Conservation (phyloP, 92 coral and sea anemone species). For the Diadumene lineata region DNA sequence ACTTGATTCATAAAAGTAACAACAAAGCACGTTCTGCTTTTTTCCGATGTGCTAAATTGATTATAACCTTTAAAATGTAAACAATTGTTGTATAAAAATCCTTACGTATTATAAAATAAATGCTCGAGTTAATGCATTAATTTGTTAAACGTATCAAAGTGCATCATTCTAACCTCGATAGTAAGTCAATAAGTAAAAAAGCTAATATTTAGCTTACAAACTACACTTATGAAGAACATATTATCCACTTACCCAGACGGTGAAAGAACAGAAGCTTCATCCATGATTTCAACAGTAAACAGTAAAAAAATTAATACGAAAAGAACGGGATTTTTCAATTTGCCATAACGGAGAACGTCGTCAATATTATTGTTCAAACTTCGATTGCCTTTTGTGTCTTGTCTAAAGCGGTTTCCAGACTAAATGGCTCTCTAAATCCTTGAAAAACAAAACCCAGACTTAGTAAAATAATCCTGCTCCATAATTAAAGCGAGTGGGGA, state of each 20-base stretch:
- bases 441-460: neutral
- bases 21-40: too few relatives aligned
- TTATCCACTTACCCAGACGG: constrained; percentile 29
- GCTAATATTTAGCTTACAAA: neutral
- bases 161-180: too few relatives aligned
- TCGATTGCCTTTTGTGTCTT: neutral
- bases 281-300: constrained; percentile 3
- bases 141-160: neutral
- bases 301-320: constrained; percentile 2
- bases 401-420: neutral
- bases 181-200: neutral
- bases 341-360: neutral
- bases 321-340: neutral
- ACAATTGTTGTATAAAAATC: too few relatives aligned
- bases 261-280: constrained; percentile 13
- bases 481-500: neutral
- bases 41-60: too few relatives aligned
- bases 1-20: too few relatives aligned
- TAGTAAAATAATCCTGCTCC: neutral
- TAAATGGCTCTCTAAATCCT: neutral
- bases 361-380: neutral
- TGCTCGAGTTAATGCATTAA: too few relatives aligned
- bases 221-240: neutral
- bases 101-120: too few relatives aligned
- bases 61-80: too few relatives aligned